Base-by-base conservation (phyloP, 2,888 invertebrate species). In the Chrysopilus asiliformis region DNA sequence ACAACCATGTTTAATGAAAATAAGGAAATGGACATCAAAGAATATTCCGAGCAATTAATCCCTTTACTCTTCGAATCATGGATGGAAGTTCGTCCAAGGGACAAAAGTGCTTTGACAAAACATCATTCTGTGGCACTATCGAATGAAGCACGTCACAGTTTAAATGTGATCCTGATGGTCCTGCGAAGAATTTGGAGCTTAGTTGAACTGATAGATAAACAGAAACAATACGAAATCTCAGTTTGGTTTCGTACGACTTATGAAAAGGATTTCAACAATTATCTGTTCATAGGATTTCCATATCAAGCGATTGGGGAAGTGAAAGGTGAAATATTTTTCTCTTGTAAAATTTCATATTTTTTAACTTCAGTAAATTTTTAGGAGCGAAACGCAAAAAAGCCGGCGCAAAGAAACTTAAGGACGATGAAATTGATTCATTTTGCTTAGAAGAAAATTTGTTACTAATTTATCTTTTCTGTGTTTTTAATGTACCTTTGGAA, bases 51-150 rank as follows among this genome's bases (percentile, higher is more conserved):
- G 41, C 71, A 73, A 22, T 62, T 89, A 30, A 68, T 87, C 61
- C 84, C 87, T 1, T 62, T 90, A 16, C 66, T 90, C 37, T 71
- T 80, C 54, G 85, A 87, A 56, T 80, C 81, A 33, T 90, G 89
- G 86, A 57, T 84, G 16, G 90, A 90, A 67, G 79, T 78, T 10
- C 67, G 73, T 32, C 77, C 82, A 4, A 61, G 60, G 43, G 59
- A 64, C 36, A 68, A 68, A 50, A 64, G 65, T 42, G 56, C 27
- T 16, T 14, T 31, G 7, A 27, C 36, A 7, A 39, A 32, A 34
- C 15, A 40, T 14, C 35, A 47, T 5, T 36, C 46, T 5, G 41
- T 48, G 4, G 38, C 71, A 22, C 60, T 82, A 13, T 68, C 60
- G 43, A 67, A 68, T 43, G 83, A 84, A 58, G 73, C 75, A 14